A percentile compares a stretch with the other conserved stretches of the same genome.
Evolutionary conservation across 2,888 invertebrate species (phyloP).

Genomic region (Dendrolimus pini): DNA sequence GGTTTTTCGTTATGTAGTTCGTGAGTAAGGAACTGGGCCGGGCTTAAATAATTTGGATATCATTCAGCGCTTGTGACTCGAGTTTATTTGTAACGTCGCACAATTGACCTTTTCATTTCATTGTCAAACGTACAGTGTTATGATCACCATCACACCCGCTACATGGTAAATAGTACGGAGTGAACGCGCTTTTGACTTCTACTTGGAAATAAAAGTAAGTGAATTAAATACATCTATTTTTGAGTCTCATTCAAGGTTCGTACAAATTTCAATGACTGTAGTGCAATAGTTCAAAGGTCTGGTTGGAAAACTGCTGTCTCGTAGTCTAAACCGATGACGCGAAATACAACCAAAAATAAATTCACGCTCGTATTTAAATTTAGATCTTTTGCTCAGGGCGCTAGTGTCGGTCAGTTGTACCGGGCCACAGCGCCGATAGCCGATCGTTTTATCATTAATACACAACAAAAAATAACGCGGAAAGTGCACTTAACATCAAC

Average conservation of each 20-base stretch:
- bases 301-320: background rate
- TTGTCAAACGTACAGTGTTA: background rate
- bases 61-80: background rate
- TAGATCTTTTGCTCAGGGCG: constrained; percentile 65
- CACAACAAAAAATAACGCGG: constrained; percentile 32
- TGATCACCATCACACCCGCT: background rate
- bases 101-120: background rate
- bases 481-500: constrained; percentile 37
- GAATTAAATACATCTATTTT: background rate
- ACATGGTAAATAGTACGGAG: background rate
- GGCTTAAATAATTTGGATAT: background rate
- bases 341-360: constrained; percentile 71
- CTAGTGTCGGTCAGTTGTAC: constrained; percentile 65
- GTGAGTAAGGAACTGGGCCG: background rate
- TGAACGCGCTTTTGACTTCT: background rate
- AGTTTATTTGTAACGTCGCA: background rate
- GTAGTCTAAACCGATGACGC: constrained; percentile 60
- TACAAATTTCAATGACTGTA: constrained; percentile 4
- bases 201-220: background rate
- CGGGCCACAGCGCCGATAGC: constrained; percentile 66
- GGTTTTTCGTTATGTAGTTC: background rate
- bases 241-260: background rate
- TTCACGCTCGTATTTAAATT: constrained; percentile 73
- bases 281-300: constrained; percentile 2
- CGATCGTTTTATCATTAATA: constrained; percentile 46